These are phyloP conservation scores for Lota lota DNA, from an alignment of 2,113 vertebrate species.

Conservation along the genomic window DNA sequence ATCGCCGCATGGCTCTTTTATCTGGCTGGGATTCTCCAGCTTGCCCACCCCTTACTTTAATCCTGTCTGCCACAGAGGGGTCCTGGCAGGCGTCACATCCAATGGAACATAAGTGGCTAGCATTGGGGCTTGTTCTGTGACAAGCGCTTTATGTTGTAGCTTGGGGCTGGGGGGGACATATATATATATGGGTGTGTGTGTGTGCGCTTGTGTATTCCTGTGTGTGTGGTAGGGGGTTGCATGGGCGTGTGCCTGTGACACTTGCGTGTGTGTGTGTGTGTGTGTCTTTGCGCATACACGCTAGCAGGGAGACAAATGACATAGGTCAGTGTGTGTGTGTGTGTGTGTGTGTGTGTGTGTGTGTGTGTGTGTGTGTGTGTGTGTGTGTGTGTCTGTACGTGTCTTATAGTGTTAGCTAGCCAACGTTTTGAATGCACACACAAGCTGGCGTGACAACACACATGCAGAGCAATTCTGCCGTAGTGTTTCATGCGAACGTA, in stretches of 20 bases:
- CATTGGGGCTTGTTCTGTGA: constrained; percentile 5
- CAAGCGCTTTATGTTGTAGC: constrained; percentile 6
- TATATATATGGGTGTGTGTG: too few species aligned
- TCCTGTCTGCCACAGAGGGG: constrained; percentile 36
- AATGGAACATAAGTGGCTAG: constrained; percentile 46
- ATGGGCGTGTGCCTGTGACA: not conserved
- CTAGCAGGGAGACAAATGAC: not conserved
- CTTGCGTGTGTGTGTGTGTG: not conserved
- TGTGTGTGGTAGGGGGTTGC: too few species aligned
- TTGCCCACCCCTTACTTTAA: constrained; percentile 50
- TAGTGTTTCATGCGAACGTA: not conserved
- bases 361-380: too few species aligned
- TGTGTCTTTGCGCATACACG: not conserved
- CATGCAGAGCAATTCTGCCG: not conserved
- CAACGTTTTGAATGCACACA: too few species aligned
- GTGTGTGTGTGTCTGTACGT: too few species aligned
- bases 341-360: too few species aligned
- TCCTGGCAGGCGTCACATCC: constrained; percentile 52
- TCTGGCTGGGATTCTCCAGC: constrained; percentile 38
- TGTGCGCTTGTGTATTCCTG: too few species aligned
- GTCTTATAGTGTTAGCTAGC: too few species aligned
- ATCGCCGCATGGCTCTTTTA: constrained; percentile 51
- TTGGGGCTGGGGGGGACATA: constrained; percentile 9
- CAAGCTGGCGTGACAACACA: too few species aligned
- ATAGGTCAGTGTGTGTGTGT: not conserved